Evolutionary conservation across 2,888 invertebrate genomes (phyloP).

Genomic region (Erpobdella octoculata): DNA sequence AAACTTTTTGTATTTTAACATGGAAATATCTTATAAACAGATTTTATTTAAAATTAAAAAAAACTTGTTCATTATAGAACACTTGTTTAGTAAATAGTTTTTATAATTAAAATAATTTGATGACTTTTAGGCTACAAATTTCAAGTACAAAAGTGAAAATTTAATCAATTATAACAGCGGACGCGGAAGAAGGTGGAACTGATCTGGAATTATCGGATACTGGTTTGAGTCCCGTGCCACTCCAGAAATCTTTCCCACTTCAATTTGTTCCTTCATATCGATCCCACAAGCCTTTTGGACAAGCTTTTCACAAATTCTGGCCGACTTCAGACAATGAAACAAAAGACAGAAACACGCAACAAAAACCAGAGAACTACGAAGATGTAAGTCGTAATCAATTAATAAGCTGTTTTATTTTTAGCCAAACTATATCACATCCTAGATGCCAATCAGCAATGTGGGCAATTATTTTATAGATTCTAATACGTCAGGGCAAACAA

Average conservation of each 20-base stretch:
- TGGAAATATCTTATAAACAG: no score
- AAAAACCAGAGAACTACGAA: neutral
- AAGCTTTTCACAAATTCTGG: constrained; percentile 5
- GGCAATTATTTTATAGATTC: neutral
- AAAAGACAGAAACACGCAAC: neutral
- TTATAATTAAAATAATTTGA: no score
- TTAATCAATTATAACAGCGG: neutral
- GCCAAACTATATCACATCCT: no score
- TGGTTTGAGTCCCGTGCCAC: neutral
- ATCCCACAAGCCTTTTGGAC: neutral
- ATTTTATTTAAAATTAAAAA: no score
- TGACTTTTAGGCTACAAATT: no score
- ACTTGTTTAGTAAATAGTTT: no score
- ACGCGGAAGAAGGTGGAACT: neutral
- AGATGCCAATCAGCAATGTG: neutral
- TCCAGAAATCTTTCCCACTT: neutral
- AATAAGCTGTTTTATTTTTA: no score
- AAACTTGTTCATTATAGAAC: no score
- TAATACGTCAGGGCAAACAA: neutral
- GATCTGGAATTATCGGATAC: neutral
- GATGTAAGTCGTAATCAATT: no score
- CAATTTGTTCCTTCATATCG: neutral
- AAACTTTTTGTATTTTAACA: no score
- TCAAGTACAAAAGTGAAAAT: no score
- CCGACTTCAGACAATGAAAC: neutral